Conservation (phyloP, 1,140 invertebrate species). For the Adelges cooleyi region DNA sequence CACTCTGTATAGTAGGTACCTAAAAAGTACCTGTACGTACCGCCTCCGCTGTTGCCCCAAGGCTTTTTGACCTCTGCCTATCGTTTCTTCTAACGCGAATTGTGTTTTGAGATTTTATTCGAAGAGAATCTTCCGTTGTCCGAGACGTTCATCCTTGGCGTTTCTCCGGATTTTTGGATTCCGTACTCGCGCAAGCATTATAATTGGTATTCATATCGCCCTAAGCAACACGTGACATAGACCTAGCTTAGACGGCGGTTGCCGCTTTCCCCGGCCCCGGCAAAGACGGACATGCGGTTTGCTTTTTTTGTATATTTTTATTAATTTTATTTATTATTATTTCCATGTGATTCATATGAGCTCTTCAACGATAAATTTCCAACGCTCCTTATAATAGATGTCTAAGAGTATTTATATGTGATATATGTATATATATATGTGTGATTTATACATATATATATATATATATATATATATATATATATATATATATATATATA, state of each 20-base stretch:
- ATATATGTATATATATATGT: too few species aligned
- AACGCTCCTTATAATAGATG: too few species aligned
- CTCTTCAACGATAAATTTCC: too few species aligned
- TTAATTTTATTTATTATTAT: not conserved
- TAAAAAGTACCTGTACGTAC: too few species aligned
- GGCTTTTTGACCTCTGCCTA: slow-evolving; percentile 2
- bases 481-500: too few species aligned
- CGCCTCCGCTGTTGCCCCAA: not conserved
- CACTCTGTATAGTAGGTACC: too few species aligned
- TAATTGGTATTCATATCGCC: slow-evolving; percentile 7
- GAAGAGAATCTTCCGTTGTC: not conserved
- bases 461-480: too few species aligned
- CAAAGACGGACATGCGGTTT: not conserved
- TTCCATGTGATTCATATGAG: not conserved
- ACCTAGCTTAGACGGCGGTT: not conserved
- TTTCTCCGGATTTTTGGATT: slow-evolving; percentile 25
- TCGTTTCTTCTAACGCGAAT: not conserved
- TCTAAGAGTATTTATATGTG: too few species aligned
- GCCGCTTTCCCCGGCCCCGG: not conserved
- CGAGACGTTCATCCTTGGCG: not conserved
- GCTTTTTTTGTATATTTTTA: not conserved
- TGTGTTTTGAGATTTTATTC: not conserved
- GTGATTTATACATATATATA: too few species aligned
- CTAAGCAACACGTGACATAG: not conserved
- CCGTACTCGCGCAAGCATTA: not conserved